A percentile compares a stretch with the other conserved stretches of the same genome.
These are phyloP conservation scores for Hyla sarda DNA, from an alignment of 2,113 vertebrate species.

Conservation along the genomic window DNA sequence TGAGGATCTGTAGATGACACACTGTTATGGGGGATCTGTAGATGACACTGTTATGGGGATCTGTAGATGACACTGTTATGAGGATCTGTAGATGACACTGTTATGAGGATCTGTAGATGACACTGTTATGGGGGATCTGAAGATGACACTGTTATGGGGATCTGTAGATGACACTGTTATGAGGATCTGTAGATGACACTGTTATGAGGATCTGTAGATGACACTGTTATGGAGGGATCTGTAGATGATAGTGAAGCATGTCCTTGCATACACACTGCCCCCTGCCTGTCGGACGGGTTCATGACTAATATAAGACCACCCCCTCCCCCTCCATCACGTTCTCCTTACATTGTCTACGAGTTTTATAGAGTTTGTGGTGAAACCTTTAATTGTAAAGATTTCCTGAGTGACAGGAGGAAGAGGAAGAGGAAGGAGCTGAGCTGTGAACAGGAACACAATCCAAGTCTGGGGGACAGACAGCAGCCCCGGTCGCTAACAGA, in stretches of 20 bases:
- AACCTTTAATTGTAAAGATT: accelerated
- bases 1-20: too few species aligned
- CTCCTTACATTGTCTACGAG: too few species aligned
- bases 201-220: neutral
- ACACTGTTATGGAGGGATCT: neutral
- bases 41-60: too few species aligned
- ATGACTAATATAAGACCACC: neutral
- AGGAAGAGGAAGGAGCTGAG: slow-evolving; percentile 67
- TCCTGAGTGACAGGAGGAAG: slow-evolving; percentile 27
- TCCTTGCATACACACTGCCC: neutral
- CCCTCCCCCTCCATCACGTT: neutral
- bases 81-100: neutral
- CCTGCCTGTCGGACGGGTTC: neutral
- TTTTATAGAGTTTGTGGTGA: neutral
- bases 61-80: neutral
- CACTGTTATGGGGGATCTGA: neutral
- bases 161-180: neutral
- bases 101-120: neutral
- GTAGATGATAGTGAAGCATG: neutral
- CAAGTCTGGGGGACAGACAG: slow-evolving; percentile 62
- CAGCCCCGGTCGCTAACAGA: neutral
- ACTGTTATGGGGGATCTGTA: neutral
- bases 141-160: neutral
- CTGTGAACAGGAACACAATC: slow-evolving; percentile 13
- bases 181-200: neutral